Evolutionary conservation across 2,113 vertebrate species (phyloP).

Genomic region (Jaculus jaculus): DNA sequence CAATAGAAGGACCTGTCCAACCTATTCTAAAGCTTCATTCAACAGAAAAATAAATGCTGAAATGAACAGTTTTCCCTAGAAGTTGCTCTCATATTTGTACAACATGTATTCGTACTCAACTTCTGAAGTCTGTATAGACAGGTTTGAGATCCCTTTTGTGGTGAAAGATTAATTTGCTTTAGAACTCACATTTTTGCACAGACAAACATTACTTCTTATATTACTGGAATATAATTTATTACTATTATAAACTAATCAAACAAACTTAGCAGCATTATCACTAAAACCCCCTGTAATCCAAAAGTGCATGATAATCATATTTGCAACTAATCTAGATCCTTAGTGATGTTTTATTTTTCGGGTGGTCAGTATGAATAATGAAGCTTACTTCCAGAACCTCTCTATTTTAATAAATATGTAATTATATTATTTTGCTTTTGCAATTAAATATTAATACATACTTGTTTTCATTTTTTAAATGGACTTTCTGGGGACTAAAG

Average conservation of each 20-base stretch:
- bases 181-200: neutral
- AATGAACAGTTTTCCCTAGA: no score
- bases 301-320: neutral
- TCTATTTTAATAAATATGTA: neutral
- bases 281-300: neutral
- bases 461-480: neutral
- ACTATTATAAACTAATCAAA: neutral
- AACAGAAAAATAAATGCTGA: no score
- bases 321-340: no score
- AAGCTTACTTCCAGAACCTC: neutral
- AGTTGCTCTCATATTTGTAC: no score
- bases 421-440: neutral
- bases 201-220: neutral
- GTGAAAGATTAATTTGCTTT: neutral
- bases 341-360: no score
- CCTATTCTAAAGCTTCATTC: no score
- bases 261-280: neutral
- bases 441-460: neutral
- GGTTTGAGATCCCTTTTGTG: no score
- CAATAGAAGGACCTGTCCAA: no score
- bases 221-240: neutral
- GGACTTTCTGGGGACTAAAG: no score
- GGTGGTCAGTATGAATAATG: neutral
- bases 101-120: no score
- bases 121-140: neutral